Base-by-base conservation (phyloP, 2,888 invertebrate genomes). In the Dione juno region DNA sequence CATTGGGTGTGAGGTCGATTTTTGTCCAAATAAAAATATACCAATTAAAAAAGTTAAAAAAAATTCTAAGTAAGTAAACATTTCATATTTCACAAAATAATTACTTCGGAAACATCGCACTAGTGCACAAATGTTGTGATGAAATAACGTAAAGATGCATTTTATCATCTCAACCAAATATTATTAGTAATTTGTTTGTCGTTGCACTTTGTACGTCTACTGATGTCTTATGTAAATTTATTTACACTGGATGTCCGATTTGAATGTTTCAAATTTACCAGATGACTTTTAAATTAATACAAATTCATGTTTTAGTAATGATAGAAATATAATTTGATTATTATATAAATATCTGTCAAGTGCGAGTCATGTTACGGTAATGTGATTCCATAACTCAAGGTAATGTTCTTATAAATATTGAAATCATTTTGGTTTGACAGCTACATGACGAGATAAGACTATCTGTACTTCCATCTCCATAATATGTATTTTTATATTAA, bases 391-490 rank as follows among this genome's bases (percentile, higher is more conserved):
- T 21, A 9, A 21, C 21, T 59, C 14, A n/a, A 48, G 54, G 50
- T 9, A 58, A 50, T 40, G 8, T 40, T 58, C 40, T 67, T 41
- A 61, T 37, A 57, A 57, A 57, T 37, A 57, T 16, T 54, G 61
- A 71, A 69, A 45, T n/a, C 66, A 35, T 61, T 66, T 69, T 69
- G 61, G 40, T 57, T 57, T 72, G 66, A 52, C 57, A 63, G 50
- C 37, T 48, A 66, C 52, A 54, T 66, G 61, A 63, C n/a, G 21
- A 50, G 54, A 37, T 19, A 14, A 37, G 57, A 52, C n/a, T n/a
- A n/a, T n/a, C n/a, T n/a, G n/a, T n/a, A 7, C 8, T 1, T 45
- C n/a, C n/a, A 45, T 45, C 0, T 6, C 3, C 8, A 19, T 3
- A 50, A 19, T 16, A 19, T 19, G 3, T n/a, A 54, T n/a, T 28